Conservation (phyloP, 2,113 vertebrate species). For the Scomber scombrus region DNA sequence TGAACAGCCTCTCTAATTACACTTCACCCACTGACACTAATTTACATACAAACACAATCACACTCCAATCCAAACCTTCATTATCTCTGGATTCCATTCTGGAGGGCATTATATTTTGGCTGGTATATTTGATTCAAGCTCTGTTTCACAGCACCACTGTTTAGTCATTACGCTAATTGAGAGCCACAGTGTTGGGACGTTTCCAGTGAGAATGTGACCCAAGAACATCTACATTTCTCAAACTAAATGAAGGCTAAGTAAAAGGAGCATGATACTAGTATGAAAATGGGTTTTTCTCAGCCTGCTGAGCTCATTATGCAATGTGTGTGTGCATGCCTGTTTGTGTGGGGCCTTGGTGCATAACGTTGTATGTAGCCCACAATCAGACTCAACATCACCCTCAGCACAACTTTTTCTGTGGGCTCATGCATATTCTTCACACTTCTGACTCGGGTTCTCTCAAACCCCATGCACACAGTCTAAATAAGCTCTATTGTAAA, state of each 20-base stretch:
- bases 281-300: background rate
- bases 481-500: slow-evolving; percentile 65
- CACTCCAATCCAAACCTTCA: slow-evolving; percentile 73
- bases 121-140: slow-evolving; percentile 69
- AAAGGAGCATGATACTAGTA: background rate
- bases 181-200: slow-evolving; percentile 16
- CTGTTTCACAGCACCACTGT: slow-evolving; percentile 39
- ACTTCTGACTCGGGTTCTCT: slow-evolving; percentile 9
- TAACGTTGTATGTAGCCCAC: background rate
- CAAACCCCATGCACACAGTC: slow-evolving; percentile 25
- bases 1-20: slow-evolving; percentile 81
- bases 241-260: slow-evolving; percentile 7
- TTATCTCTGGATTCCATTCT: slow-evolving; percentile 67
- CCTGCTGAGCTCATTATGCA: background rate
- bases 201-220: slow-evolving; percentile 34
- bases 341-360: background rate
- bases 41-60: slow-evolving; percentile 81
- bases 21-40: slow-evolving; percentile 78
- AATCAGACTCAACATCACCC: background rate
- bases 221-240: slow-evolving; percentile 24
- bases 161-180: slow-evolving; percentile 57
- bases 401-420: slow-evolving; percentile 1
- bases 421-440: slow-evolving; percentile 20
- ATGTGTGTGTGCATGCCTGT: slow-evolving; percentile 1
- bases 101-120: slow-evolving; percentile 66